These are phyloP conservation scores for Netelia virgata DNA, from an alignment of 2,888 invertebrate genomes.

Conservation along the genomic window DNA sequence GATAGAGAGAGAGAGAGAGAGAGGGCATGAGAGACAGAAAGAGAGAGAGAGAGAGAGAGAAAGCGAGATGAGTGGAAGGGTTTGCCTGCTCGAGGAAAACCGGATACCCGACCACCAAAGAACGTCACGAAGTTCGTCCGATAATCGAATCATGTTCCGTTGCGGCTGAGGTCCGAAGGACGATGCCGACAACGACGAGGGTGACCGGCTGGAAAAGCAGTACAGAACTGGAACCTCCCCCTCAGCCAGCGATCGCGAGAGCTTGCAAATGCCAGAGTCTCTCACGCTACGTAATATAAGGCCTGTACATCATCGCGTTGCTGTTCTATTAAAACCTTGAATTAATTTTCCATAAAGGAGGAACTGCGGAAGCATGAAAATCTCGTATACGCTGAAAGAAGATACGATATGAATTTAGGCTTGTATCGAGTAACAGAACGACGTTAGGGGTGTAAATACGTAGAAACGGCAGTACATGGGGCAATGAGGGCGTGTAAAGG, in stretches of 20 bases:
- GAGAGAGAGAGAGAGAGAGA: conserved; percentile 2
- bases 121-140: conserved; percentile 77
- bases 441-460: not conserved
- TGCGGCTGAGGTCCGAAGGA: conserved; percentile 23
- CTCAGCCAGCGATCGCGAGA: not conserved
- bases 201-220: conserved; percentile 71
- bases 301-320: conserved; percentile 38
- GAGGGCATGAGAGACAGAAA: not conserved
- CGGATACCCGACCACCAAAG: conserved; percentile 66
- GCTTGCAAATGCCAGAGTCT: conserved; percentile 28
- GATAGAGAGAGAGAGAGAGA: conserved; percentile 1
- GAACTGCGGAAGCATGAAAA: not conserved
- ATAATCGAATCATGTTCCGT: conserved; percentile 77
- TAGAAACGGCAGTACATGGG: conserved; percentile 1
- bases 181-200: not conserved
- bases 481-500: conserved; percentile 55
- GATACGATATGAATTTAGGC: conserved; percentile 16
- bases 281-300: not conserved
- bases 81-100: conserved; percentile 51
- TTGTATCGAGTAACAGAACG: conserved; percentile 9
- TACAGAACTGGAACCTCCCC: conserved; percentile 68
- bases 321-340: conserved; percentile 81
- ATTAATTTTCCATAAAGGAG: conserved; percentile 77
- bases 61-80: not conserved
- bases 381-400: conserved; percentile 49